These are phyloP conservation scores for Pteruthius melanotis DNA, from an alignment of 2,113 vertebrate species.

Conservation along the genomic window DNA sequence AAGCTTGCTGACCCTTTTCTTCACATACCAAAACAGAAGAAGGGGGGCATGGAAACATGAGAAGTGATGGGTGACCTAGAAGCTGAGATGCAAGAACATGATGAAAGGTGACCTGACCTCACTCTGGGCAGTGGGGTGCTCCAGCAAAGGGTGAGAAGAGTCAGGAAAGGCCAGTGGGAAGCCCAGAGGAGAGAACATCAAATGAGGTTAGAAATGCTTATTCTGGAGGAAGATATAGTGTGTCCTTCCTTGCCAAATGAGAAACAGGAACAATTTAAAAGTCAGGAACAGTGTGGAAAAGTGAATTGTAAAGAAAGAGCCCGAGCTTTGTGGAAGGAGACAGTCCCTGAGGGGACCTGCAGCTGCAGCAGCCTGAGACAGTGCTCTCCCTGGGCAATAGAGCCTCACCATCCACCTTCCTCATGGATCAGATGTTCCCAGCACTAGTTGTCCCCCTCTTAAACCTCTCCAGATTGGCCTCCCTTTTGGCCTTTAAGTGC, in stretches of 20 bases:
- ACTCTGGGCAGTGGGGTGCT: background rate
- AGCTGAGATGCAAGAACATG: background rate
- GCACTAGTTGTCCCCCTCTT: background rate
- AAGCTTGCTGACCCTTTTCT: background rate
- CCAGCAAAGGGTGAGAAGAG: background rate
- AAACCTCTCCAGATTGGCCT: background rate
- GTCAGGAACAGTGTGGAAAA: background rate
- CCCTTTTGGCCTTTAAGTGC: background rate
- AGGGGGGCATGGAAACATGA: background rate
- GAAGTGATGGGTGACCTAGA: background rate
- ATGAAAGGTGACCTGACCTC: background rate
- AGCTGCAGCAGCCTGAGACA: background rate
- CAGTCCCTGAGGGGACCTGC: too few species aligned
- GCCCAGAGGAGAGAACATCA: background rate
- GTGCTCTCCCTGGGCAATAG: rapidly evolving
- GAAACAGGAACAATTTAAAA: background rate
- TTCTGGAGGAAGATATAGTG: background rate
- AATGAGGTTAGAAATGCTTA: background rate
- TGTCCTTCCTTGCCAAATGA: background rate
- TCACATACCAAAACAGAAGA: background rate
- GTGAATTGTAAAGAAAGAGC: background rate
- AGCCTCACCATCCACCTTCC: background rate
- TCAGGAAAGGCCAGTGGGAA: background rate
- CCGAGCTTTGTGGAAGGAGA: background rate
- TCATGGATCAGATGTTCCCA: background rate